A percentile compares a stretch with the other conserved stretches of the same genome.
phyloP scores from a whole-genome alignment of 2,888 invertebrate species.

The Metallyticus violacea region DNA sequence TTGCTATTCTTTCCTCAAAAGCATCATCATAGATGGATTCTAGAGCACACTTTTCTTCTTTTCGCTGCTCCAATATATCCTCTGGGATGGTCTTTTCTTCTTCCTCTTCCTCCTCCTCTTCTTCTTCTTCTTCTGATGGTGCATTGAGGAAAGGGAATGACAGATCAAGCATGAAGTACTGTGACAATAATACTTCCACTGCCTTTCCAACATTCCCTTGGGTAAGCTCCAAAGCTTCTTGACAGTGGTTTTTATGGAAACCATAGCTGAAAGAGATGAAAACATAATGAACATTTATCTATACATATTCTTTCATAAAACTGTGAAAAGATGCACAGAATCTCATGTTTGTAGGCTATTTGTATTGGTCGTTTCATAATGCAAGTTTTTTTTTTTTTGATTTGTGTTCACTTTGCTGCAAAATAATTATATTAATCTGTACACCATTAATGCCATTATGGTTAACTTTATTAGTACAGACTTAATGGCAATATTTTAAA shows the following conservation, averaged over 20 bases:
- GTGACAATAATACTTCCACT: constrained; percentile 64
- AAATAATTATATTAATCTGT: too few relatives aligned
- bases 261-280: constrained; percentile 58
- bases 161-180: constrained; percentile 54
- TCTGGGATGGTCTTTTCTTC: constrained; percentile 32
- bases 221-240: constrained; percentile 68
- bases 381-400: too few relatives aligned
- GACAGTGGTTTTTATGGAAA: constrained; percentile 70
- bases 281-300: too few relatives aligned
- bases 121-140: constrained; percentile 44
- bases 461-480: too few relatives aligned
- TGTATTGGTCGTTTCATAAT: too few relatives aligned
- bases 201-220: constrained; percentile 69
- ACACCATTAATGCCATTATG: too few relatives aligned
- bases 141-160: constrained; percentile 39
- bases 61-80: constrained; percentile 61
- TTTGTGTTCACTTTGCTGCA: too few relatives aligned
- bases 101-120: constrained; percentile 33
- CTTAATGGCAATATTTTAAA: too few relatives aligned
- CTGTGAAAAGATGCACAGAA: too few relatives aligned
- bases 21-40: constrained; percentile 73
- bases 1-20: constrained; percentile 66
- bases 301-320: too few relatives aligned
- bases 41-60: constrained; percentile 70
- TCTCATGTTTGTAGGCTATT: too few relatives aligned